Conservation (phyloP, 2,888 invertebrate species). For the Lissocephala sabroskyi region DNA sequence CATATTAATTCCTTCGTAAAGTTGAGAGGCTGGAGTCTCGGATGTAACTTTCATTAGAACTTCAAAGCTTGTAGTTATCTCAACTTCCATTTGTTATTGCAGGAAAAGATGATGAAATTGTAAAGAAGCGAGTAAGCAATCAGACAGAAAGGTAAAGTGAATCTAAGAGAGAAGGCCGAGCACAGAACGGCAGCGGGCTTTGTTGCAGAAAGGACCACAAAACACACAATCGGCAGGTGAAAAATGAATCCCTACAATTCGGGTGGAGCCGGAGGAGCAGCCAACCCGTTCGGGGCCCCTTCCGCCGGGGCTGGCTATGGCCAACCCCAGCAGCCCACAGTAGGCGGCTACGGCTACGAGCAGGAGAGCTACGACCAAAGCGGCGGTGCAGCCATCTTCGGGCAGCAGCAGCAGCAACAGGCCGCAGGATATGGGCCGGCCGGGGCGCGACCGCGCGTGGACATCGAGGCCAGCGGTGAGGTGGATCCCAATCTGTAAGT, state of each 20-base stretch:
- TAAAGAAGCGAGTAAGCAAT: constrained; percentile 2
- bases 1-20: too few relatives aligned
- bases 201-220: too few relatives aligned
- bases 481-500: constrained; percentile 85
- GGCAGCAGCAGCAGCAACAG: constrained; percentile 32
- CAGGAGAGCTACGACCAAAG: constrained; percentile 58
- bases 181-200: too few relatives aligned
- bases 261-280: neutral
- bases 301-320: constrained; percentile 39
- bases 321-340: constrained; percentile 53
- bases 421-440: constrained; percentile 55
- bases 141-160: constrained; percentile 13
- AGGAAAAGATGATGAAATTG: constrained; percentile 18
- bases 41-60: neutral
- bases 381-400: constrained; percentile 34
- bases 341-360: constrained; percentile 60
- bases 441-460: constrained; percentile 80
- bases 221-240: constrained; percentile 9
- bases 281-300: constrained; percentile 64
- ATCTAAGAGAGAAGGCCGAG: constrained; percentile 9
- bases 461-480: constrained; percentile 87
- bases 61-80: too few relatives aligned
- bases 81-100: constrained; percentile 8
- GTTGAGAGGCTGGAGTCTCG: too few relatives aligned
- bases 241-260: neutral